Evolutionary conservation across 1,140 invertebrate genomes (phyloP), one percentile per base, ranked within the genome.

Genomic region (Atopsyche davidsoni): DNA sequence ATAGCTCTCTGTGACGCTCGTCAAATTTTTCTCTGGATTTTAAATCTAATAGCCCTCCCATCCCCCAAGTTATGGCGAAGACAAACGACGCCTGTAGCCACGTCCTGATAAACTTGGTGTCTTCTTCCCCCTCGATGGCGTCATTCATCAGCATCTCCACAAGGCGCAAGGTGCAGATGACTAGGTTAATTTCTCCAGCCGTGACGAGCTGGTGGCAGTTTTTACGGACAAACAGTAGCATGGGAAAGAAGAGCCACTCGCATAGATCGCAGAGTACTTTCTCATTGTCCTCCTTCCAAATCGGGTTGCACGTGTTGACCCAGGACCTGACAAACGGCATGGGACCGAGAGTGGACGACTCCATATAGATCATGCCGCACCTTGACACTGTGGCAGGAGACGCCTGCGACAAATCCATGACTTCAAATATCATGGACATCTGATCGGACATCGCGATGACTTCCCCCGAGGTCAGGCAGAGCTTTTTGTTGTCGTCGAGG

Each of bases 341-440:
- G 77, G 82, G 86, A 1, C 86, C 85, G 7, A 93, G 68, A 2
- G 80, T 80, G 1, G 71, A 65, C 0, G 90, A 83, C 65, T 94
- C 89, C 75, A 95, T 84, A 62, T 94, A 95, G 53, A 96, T 92
- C 89, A 96, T 95, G 35, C 92, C 92, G 68, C 92, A 96, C n/a
- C 92, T 79, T 23, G 89, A 91, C 16, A 95, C 90, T 0, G 92
- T 95, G 19, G 92, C 91, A 10, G 92, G 92, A 0, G 87, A 89
- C 0, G 87, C 87, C 72, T 90, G 86, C 6, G 85, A 71, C 42
- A 96, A 70, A 69, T 95, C 90, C 85, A 90, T 90, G 1, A 88
- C 87, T 77, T 96, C 92, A 72, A 96, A 96, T 35, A 96, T 87
- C 73, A 96, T 85, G 2, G 89, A 94, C 83, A 93, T 95, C 9